phyloP scores from a whole-genome alignment of 2,888 invertebrate species.

The Aphodius granarius region DNA sequence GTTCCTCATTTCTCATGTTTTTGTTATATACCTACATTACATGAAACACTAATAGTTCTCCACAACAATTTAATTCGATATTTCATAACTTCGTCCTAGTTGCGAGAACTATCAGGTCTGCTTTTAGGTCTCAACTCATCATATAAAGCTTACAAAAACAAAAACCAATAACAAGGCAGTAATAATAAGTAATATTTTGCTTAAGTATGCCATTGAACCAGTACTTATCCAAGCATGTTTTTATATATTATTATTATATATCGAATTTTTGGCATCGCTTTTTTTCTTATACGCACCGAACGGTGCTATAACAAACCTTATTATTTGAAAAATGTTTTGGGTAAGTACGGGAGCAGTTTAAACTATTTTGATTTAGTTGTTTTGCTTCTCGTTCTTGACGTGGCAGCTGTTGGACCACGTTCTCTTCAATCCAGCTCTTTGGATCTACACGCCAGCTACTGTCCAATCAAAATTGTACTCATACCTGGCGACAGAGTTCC shows the following conservation, averaged over 20 bases:
- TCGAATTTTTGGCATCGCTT: conserved; percentile 24
- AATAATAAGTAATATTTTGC: not conserved
- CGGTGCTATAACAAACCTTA: conserved; percentile 18
- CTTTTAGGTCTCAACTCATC: no score
- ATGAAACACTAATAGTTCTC: not conserved
- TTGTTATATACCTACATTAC: no score
- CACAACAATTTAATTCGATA: not conserved
- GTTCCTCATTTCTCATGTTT: not conserved
- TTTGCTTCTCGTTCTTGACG: conserved; percentile 87
- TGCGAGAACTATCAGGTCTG: no score
- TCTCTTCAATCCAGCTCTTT: conserved; percentile 97
- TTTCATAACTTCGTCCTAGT: no score
- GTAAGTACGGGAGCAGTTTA: conserved; percentile 60
- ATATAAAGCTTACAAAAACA: not conserved
- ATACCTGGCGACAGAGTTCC: conserved; percentile 98
- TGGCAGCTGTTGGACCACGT: conserved; percentile 99
- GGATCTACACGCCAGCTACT: conserved; percentile 97
- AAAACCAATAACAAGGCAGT: not conserved
- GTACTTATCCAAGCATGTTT: conserved; percentile 54
- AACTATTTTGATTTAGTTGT: conserved; percentile 76
- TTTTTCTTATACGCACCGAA: conserved; percentile 15
- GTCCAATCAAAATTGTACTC: conserved; percentile 95
- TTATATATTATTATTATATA: no score
- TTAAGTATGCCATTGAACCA: conserved; percentile 35
- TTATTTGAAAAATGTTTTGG: conserved; percentile 41